These are phyloP conservation scores for Diloba caeruleocephala DNA, from an alignment of 2,888 invertebrate species.

Conservation along the genomic window DNA sequence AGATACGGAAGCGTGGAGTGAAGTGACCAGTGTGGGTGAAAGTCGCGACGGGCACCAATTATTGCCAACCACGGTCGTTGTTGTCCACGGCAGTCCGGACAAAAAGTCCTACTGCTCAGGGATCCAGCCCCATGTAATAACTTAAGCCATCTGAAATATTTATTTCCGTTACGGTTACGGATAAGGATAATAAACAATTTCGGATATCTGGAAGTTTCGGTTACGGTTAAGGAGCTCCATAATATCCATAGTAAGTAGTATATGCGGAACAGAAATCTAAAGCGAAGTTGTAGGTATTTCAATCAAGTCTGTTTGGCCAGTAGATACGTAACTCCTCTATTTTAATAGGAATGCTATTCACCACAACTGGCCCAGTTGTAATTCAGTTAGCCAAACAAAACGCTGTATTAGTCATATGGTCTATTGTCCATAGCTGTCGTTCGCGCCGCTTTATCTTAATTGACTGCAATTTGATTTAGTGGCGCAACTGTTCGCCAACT, in stretches of 20 bases:
- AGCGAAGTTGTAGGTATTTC: background rate
- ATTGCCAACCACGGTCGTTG: no score
- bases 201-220: no score
- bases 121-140: no score
- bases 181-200: no score
- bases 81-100: no score
- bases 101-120: no score
- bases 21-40: no score
- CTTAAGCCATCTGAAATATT: no score
- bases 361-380: slow-evolving; percentile 66
- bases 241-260: background rate
- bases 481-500: slow-evolving; percentile 68
- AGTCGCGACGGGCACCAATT: no score
- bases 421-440: slow-evolving; percentile 84
- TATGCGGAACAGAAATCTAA: slow-evolving; percentile 1
- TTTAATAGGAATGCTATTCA: slow-evolving; percentile 71
- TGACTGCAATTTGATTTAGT: slow-evolving; percentile 88
- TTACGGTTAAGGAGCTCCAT: no score
- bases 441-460: slow-evolving; percentile 86
- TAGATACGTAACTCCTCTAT: slow-evolving; percentile 40
- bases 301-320: slow-evolving; percentile 6
- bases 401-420: slow-evolving; percentile 83
- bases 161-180: no score
- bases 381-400: slow-evolving; percentile 85
- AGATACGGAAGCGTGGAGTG: no score